A percentile compares a stretch with the other conserved stretches of the same genome.
phyloP scores from a whole-genome alignment of 2,888 invertebrate species.

The Tetragnatha montana region DNA sequence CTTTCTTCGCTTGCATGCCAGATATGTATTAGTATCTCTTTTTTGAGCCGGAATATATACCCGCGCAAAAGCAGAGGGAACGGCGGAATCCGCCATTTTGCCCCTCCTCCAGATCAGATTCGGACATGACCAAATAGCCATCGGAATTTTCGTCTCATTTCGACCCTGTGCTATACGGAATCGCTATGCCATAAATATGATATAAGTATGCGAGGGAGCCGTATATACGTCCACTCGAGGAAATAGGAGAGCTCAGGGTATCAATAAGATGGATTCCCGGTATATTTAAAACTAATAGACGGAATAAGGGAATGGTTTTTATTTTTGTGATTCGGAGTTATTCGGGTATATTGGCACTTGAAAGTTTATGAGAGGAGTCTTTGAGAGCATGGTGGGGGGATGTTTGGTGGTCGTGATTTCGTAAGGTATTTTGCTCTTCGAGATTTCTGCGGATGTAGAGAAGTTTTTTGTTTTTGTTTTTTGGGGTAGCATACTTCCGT shows the following conservation, averaged over 20 bases:
- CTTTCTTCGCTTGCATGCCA: background rate
- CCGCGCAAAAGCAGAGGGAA: background rate
- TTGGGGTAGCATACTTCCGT: background rate
- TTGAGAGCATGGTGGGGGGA: background rate
- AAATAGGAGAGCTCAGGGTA: background rate
- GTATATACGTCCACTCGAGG: too few relatives aligned
- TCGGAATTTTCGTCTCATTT: conserved; percentile 31
- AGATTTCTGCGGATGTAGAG: background rate
- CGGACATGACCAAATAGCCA: conserved; percentile 33
- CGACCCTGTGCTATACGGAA: background rate
- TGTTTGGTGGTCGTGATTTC: conserved; percentile 15
- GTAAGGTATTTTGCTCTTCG: background rate
- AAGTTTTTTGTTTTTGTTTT: background rate
- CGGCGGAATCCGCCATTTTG: background rate
- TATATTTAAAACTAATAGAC: conserved; percentile 42
- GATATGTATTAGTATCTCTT: conserved; percentile 5
- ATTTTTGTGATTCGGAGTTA: background rate
- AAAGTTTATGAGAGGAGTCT: conserved; percentile 35
- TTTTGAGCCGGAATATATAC: background rate
- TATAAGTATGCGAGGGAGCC: conserved; percentile 29
- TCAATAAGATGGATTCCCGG: conserved; percentile 25
- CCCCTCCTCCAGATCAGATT: background rate
- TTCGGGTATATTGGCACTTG: conserved; percentile 12
- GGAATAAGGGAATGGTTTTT: conserved; percentile 39
- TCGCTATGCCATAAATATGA: conserved; percentile 1